Conservation (phyloP, 2,888 invertebrate genomes). For the Nasonia oneida region DNA sequence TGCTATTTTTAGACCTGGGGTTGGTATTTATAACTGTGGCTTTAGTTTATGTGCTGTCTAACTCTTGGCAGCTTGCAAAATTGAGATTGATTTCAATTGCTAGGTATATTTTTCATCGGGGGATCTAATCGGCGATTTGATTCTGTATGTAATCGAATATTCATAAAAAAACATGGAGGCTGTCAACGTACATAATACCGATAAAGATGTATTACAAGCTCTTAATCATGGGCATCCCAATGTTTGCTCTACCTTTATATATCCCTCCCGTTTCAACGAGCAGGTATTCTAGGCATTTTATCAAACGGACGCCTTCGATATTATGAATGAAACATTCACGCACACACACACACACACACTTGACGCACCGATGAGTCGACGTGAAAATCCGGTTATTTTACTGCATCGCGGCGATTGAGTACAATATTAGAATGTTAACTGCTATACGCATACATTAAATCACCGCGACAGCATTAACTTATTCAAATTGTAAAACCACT, state of each 20-base stretch:
- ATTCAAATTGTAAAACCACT: not conserved
- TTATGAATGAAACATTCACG: not conserved
- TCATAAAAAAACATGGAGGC: too few species aligned
- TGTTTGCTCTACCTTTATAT: conserved; percentile 9
- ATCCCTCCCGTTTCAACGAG: not conserved
- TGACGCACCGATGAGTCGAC: not conserved
- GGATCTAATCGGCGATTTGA: too few species aligned
- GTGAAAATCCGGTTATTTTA: not conserved
- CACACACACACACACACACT: too few species aligned
- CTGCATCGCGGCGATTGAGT: not conserved
- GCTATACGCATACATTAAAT: not conserved
- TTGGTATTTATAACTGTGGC: too few species aligned
- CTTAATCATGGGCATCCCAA: not conserved
- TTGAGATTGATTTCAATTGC: too few species aligned
- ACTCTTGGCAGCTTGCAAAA: too few species aligned
- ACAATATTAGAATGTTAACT: not conserved
- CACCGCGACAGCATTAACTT: not conserved
- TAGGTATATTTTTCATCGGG: too few species aligned
- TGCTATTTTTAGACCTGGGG: too few species aligned
- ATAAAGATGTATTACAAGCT: not conserved
- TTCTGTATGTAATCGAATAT: too few species aligned
- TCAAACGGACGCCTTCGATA: not conserved
- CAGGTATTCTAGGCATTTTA: conserved; percentile 8
- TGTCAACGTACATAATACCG: not conserved
- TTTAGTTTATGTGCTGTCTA: too few species aligned